Percentiles rank a stretch among this genome's conserved stretches.
phyloP scores from a whole-genome alignment of 2,797 vertebrate genomes.

The Premnoplex brunnescens region DNA sequence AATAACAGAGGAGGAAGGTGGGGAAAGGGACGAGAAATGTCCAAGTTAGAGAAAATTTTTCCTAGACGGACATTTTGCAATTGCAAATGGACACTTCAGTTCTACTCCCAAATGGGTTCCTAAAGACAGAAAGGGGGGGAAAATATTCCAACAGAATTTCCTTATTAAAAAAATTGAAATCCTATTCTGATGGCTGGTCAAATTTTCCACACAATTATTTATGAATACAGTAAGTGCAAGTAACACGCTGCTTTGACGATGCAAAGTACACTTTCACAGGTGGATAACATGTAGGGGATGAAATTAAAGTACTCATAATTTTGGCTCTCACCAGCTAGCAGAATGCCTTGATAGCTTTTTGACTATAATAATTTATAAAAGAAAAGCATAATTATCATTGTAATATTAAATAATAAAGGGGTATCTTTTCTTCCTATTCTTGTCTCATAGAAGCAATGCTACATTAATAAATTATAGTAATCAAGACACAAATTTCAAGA shows the following conservation, averaged over 20 bases:
- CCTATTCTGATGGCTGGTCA: not conserved
- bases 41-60: not conserved
- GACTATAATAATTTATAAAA: not conserved
- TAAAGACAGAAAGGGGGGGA: not conserved
- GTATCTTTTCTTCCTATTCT: not conserved
- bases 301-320: not conserved
- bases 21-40: not conserved
- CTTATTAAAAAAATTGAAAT: not conserved
- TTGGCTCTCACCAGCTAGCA: not conserved
- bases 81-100: not conserved
- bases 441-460: not conserved
- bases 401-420: not conserved
- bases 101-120: not conserved
- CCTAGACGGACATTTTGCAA: not conserved
- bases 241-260: not conserved
- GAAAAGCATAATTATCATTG: not conserved
- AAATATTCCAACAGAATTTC: not conserved
- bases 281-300: not conserved
- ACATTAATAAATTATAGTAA: not conserved
- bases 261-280: not conserved
- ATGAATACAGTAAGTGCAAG: not conserved
- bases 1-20: not conserved
- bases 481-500: not conserved
- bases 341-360: not conserved
- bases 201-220: not conserved